Base-by-base conservation (phyloP, 1,140 invertebrate species). In the Caligus rogercresseyi region DNA sequence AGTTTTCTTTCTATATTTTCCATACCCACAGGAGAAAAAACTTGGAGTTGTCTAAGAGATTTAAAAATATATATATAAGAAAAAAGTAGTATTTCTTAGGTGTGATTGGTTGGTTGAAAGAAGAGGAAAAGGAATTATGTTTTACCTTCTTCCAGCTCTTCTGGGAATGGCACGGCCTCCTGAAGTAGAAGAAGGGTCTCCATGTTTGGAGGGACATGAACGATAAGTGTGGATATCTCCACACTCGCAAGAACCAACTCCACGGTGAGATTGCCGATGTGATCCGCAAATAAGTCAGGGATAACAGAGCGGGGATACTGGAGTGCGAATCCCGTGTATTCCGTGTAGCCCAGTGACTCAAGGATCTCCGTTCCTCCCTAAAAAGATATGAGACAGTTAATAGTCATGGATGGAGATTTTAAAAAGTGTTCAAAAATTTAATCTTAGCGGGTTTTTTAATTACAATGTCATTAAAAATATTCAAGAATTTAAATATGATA, bases 141-240 rank as follows among this genome's bases (percentile, higher is more conserved):
- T 31, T 25, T 51, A 60, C 57, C 57, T 60, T 60, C 57, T 14
- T 24, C 20, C 15, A 31, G 24, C 26, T 60, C 43, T n/a, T 31
- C 57, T 18, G 57, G 57, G 16, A 60, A 60, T 1, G 57, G 14
- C 43, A 31, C 57, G 3, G 24, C 26, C 57, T 60, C 57, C 43
- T 60, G 57, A 7, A 60, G 26, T 1, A 60, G 18, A 18, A 43
- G 14, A 2, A 60, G 24, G 1, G 57, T 26, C 14, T 60, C 57
- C 23, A 60, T 25, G 3, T 24, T 60, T 60, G 57, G 57, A 3
- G 57, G 24, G 16, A 31, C 26, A 11, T 21, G 57, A 15, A 60
- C 26, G 3, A 60, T n/a, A 18, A 60, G 51, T n/a, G 57, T 60
- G 25, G 57, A 60, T 60, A 60, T 60, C 43, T 60, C 57, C 57